Percentiles rank a stretch among this genome's conserved stretches.
Conservation (phyloP, 2,888 invertebrate genomes). For the Arrhopalites spinosus region DNA sequence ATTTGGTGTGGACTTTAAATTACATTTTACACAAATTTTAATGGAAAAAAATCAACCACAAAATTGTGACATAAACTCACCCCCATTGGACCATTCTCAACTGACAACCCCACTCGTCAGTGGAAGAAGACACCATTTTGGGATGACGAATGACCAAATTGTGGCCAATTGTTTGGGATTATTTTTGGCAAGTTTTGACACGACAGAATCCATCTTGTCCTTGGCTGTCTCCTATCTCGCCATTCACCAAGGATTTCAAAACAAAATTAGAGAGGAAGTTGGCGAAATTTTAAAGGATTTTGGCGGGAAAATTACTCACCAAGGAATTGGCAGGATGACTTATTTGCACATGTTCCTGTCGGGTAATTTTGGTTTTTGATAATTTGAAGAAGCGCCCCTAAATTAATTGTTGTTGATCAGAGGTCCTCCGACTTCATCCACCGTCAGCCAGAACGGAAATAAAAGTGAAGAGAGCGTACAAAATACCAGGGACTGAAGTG, state of each 20-base stretch:
- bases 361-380: slow-evolving; percentile 2
- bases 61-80: too few species aligned
- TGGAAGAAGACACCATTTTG: too few species aligned
- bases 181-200: slow-evolving; percentile 28
- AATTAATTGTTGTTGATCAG: background rate
- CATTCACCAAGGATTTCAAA: slow-evolving; percentile 20
- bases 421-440: slow-evolving; percentile 46
- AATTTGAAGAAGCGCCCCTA: too few species aligned
- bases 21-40: too few species aligned
- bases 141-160: slow-evolving; percentile 20
- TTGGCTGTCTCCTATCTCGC: slow-evolving; percentile 18
- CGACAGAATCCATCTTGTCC: slow-evolving; percentile 12
- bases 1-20: too few species aligned
- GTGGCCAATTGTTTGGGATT: slow-evolving; percentile 23
- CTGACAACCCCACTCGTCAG: background rate
- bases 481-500: slow-evolving; percentile 43
- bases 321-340: slow-evolving; percentile 21
- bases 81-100: background rate
- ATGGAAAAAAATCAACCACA: too few species aligned
- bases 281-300: background rate
- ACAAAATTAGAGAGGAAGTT: slow-evolving; percentile 12
- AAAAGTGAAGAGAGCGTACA: slow-evolving; percentile 57
- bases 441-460: slow-evolving; percentile 57
- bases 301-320: slow-evolving; percentile 19
- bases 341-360: slow-evolving; percentile 30